Evolutionary conservation across 2,797 vertebrate species (phyloP), one percentile per base, ranked within the genome.

Genomic region (Cephalopachus bancanus): DNA sequence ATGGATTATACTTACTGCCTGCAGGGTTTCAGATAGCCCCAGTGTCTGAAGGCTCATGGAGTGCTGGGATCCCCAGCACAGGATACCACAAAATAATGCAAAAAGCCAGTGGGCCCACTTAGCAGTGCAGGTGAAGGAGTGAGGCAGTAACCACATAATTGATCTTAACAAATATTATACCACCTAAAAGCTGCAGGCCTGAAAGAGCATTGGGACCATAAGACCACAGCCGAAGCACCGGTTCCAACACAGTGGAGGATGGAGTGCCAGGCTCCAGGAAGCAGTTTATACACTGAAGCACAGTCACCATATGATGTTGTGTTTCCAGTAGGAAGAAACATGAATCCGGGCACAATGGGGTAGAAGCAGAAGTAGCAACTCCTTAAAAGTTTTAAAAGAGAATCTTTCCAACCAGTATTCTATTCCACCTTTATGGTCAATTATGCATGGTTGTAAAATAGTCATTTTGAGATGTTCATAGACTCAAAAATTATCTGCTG

Each of bases 211-310:
- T 10, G 11, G 37, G 71, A 33, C 4, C 44, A 16, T 4, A 28
- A 55, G 51, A 24, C 24, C 24, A 9, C 24, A n/a, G 59, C 30
- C 44, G 49, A 22, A 26, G 71, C 44, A 17, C 33, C 5, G 4
- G 14, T 33, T 55, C 67, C 37, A 16, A 55, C 59, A 7, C 7
- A 9, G 57, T 2, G 9, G 10, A 62, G 22, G 53, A 22, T 2
- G 33, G 53, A 12, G 1, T 7, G 4, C 11, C 22, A 4, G 8
- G 9, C 19, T 57, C 7, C 24, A 16, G n/a, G 62, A 69, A 64
- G 49, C 53, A 67, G 28, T 1, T 15, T 20, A 19, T 0, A 7
- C 9, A 20, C 3, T 1, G 3, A n/a, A 22, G 3, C 20, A 4
- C 19, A 7, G 37, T 37, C 15, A 5, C 53, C 26, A 1, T 9